A percentile compares a stretch with the other conserved stretches of the same genome.
Conservation (phyloP, 2,113 vertebrate genomes). For the Neolamprologus sp. region DNA sequence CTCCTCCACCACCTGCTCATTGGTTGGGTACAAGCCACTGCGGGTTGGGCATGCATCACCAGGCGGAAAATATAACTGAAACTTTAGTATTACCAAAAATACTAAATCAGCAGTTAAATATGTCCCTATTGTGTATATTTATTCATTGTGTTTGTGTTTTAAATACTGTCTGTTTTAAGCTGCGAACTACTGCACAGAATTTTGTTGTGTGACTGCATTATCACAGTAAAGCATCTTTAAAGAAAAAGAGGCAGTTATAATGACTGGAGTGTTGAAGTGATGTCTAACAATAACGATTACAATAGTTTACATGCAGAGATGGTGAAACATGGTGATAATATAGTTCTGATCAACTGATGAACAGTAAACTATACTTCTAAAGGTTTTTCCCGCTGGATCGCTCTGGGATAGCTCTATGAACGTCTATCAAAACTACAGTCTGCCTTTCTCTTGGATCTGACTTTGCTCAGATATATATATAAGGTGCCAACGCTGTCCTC, state of each 20-base stretch:
- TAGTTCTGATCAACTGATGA: rapidly evolving
- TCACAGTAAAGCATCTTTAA: rapidly evolving
- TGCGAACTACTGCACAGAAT: not conserved
- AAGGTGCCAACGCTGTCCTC: not conserved
- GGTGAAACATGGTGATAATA: not conserved
- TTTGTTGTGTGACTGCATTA: not conserved
- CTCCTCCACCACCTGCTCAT: not conserved
- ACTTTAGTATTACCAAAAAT: not conserved
- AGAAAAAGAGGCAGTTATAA: not conserved
- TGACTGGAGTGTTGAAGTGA: not conserved
- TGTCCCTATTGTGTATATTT: not conserved
- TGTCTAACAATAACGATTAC: not conserved
- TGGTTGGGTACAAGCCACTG: not conserved
- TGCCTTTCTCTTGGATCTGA: not conserved
- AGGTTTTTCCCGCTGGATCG: not conserved
- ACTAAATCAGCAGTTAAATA: not conserved
- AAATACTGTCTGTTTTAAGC: not conserved
- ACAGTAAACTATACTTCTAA: not conserved
- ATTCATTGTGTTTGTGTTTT: not conserved
- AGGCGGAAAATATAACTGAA: not conserved
- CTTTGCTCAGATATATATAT: not conserved
- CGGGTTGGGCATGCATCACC: not conserved
- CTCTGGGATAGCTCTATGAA: not conserved
- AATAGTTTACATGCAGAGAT: not conserved
- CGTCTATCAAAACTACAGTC: not conserved